Conservation (phyloP, 2,797 vertebrate genomes). For the Sphenodon punctatus region DNA sequence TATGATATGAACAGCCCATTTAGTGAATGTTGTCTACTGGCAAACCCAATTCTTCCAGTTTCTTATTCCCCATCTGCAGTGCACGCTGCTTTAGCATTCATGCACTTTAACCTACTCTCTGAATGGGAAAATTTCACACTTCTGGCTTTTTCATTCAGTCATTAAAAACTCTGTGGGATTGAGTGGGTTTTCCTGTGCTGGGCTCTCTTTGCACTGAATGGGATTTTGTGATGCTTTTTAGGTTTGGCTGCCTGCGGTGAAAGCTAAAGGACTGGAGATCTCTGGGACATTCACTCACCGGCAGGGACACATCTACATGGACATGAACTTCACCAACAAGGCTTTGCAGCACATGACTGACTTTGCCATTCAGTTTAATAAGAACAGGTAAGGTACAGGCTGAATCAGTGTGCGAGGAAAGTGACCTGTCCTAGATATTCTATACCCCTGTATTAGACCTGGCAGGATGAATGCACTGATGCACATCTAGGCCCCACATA, state of each 20-base stretch:
- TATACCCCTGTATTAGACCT: background rate
- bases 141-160: background rate
- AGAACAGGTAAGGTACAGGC: conserved; percentile 88
- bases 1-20: background rate
- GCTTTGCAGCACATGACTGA: conserved; percentile 98
- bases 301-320: conserved; percentile 98
- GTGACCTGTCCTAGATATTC: fast-evolving
- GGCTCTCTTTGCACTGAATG: background rate
- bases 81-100: background rate
- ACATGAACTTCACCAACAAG: conserved; percentile 98
- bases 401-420: background rate
- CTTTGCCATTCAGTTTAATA: conserved; percentile 98
- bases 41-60: conserved; percentile 8
- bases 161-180: background rate
- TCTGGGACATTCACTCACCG: conserved; percentile 94
- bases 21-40: background rate
- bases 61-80: background rate
- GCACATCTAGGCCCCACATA: background rate
- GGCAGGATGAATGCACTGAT: background rate
- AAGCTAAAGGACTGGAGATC: conserved; percentile 96
- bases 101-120: background rate
- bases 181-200: background rate
- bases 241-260: conserved; percentile 97
- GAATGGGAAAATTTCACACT: background rate
- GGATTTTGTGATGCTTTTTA: conserved; percentile 67